Evolutionary conservation across 2,797 vertebrate genomes (phyloP), one percentile per base, ranked within the genome.

Genomic region (Poeciliopsis infans): DNA sequence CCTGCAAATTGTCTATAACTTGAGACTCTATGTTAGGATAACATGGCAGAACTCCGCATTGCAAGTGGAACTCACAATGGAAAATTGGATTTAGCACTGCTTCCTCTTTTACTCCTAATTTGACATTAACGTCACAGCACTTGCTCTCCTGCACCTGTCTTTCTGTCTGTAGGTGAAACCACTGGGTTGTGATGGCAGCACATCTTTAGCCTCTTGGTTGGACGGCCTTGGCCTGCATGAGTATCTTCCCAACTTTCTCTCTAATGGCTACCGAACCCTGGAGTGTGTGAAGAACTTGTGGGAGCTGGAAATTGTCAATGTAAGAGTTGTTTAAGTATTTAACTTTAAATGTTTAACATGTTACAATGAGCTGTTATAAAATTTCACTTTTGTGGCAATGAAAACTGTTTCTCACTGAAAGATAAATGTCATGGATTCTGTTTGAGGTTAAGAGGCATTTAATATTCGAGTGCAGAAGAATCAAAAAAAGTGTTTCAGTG

Each of bases 261-360:
- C 98, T 0, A 98, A 97, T 3, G 98, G 98, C 84, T 99, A 99
- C 93, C 97, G 97, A 88, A 98, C 98, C 25, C 96, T 99, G 0
- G 98, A 99, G 93, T 97, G 97, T 86, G 97, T 99, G 76, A 98
- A 98, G 92, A 99, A 98, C 95, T 96, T 99, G 90, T 99, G 98
- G 98, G 98, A 99, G 93, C 95, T 99, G 76, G 98, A 99, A 94
- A 97, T 99, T 31, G 96, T 99, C 74, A 99, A 99, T 0, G 98
- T 99, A 94, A 97, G 97, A 82, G 45, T 20, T 25, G 23, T 7
- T 10, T 72, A 55, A 57, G 71, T 28, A 31, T 13, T 69, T 36
- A 57, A 20, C 16, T 70, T 46, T 45, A 28, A 28, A 70, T 28
- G 25, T 70, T 70, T 70, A n/a, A 15, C 39, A 28, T 45, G 41